Conservation (phyloP, 2,113 vertebrate species). For the Elachura formosa region DNA sequence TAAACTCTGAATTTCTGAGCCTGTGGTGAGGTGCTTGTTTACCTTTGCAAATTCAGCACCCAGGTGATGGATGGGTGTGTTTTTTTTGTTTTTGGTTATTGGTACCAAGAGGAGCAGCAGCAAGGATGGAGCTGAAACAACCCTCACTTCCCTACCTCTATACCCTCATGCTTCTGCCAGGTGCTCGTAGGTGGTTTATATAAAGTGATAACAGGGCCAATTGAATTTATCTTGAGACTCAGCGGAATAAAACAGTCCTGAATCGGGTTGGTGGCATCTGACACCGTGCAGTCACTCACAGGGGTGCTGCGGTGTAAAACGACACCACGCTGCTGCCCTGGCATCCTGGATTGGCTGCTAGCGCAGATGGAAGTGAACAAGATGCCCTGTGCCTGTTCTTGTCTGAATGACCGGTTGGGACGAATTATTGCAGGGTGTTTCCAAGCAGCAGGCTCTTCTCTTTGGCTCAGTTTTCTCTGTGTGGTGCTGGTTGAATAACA, state of each 20-base stretch:
- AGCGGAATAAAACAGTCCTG: background rate
- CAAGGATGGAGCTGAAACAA: background rate
- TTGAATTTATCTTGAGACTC: background rate
- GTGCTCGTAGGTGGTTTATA: background rate
- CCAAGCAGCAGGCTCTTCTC: background rate
- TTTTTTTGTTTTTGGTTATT: background rate
- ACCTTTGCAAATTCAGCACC: background rate
- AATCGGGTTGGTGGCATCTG: conserved; percentile 8
- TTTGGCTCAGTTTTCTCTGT: conserved; percentile 26
- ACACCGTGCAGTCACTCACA: background rate
- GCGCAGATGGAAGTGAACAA: background rate
- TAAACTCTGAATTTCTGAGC: background rate
- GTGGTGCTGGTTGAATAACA: conserved; percentile 23
- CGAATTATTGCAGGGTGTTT: conserved; percentile 22
- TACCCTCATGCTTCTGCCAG: background rate
- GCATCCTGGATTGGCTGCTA: background rate
- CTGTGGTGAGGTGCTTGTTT: background rate
- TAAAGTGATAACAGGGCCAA: background rate
- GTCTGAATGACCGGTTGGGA: conserved; percentile 3
- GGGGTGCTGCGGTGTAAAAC: background rate
- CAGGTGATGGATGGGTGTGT: background rate
- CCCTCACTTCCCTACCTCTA: background rate
- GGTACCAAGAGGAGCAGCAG: background rate
- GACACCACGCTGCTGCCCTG: background rate
- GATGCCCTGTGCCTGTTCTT: background rate